Percentiles rank a stretch among this genome's conserved stretches.
phyloP scores from a whole-genome alignment of 2,797 vertebrate genomes.

The Acestrorhynchus altus region DNA sequence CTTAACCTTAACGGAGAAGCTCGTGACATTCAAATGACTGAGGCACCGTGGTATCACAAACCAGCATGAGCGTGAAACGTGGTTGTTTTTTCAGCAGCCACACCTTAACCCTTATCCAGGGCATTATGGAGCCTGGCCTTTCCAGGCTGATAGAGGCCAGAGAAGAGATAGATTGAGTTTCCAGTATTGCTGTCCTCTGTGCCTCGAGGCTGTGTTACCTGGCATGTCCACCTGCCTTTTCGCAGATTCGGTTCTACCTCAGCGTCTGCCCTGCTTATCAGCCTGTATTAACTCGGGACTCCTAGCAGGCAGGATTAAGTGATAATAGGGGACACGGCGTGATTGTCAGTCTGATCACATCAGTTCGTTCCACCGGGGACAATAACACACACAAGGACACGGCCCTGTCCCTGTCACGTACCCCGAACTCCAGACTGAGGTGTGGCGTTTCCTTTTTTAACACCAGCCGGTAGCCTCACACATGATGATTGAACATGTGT shows the following conservation, averaged over 20 bases:
- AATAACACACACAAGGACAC: conserved; percentile 76
- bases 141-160: background rate
- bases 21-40: conserved; percentile 4
- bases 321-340: conserved; percentile 60
- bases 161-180: conserved; percentile 11
- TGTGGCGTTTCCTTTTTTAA: conserved; percentile 13
- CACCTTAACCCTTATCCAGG: background rate
- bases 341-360: conserved; percentile 79
- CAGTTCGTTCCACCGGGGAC: conserved; percentile 64
- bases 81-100: background rate
- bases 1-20: background rate
- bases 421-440: conserved; percentile 58
- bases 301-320: conserved; percentile 65
- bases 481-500: conserved; percentile 34
- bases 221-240: conserved; percentile 22
- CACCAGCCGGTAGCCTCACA: conserved; percentile 19
- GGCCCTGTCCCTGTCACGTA: conserved; percentile 64
- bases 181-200: background rate
- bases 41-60: background rate
- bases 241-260: conserved; percentile 13
- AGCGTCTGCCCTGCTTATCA: conserved; percentile 42
- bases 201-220: conserved; percentile 27
- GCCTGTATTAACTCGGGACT: conserved; percentile 48
- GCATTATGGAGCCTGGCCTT: background rate
- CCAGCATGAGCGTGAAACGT: background rate